Evolutionary conservation across 2,797 vertebrate genomes (phyloP).

Genomic region (Steatocranus sp.): DNA sequence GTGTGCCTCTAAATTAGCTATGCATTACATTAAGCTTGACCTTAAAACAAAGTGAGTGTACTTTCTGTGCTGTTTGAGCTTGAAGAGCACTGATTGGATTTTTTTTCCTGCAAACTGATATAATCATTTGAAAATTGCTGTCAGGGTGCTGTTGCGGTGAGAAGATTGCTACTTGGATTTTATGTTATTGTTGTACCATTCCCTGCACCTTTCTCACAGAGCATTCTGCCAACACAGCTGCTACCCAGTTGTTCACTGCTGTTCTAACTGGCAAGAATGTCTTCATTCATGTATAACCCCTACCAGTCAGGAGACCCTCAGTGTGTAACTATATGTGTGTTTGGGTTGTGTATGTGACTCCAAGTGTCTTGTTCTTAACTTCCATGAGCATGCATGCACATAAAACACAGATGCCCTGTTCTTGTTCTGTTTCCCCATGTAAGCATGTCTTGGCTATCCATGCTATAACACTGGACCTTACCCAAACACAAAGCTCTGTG

Average conservation of each 20-base stretch:
- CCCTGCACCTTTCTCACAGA: conserved; percentile 8
- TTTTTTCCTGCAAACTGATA: conserved; percentile 5
- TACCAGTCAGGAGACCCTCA: conserved; percentile 29
- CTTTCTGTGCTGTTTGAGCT: conserved; percentile 5
- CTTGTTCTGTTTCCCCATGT: conserved; percentile 45
- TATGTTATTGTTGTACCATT: conserved; percentile 21
- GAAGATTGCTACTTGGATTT: background rate
- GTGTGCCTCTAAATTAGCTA: conserved; percentile 47
- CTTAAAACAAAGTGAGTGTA: conserved; percentile 47
- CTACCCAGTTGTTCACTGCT: conserved; percentile 63
- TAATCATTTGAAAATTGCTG: conserved; percentile 32
- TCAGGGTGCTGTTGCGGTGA: background rate
- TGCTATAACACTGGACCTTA: conserved; percentile 41
- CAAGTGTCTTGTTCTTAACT: conserved; percentile 30
- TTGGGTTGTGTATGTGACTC: conserved; percentile 13
- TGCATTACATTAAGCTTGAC: conserved; percentile 57
- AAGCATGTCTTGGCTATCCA: conserved; percentile 61
- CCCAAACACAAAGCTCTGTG: conserved; percentile 63
- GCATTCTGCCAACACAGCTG: conserved; percentile 53
- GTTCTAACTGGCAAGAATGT: conserved; percentile 48
- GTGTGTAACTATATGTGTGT: conserved; percentile 20
- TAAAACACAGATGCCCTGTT: conserved; percentile 61
- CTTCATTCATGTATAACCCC: conserved; percentile 57
- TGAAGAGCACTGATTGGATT: background rate
- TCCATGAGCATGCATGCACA: background rate